Evolutionary conservation across 2,797 vertebrate species (phyloP).

Genomic region (Chelidonichthys spinosus): DNA sequence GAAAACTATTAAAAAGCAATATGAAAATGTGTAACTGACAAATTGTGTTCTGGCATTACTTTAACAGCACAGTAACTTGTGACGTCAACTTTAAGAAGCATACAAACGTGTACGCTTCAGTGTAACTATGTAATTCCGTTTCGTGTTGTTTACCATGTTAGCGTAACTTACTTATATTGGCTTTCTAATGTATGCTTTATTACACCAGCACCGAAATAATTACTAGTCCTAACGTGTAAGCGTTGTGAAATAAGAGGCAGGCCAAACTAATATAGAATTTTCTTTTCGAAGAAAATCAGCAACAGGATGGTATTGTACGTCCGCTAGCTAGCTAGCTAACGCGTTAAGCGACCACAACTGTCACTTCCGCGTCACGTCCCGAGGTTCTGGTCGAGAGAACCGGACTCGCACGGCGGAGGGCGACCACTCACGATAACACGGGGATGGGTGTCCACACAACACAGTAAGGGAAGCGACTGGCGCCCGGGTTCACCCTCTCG

Average conservation of each 20-base stretch:
- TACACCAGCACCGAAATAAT: too few species aligned
- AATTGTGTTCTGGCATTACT: background rate
- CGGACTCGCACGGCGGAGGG: background rate
- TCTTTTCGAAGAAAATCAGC: too few species aligned
- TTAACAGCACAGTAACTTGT: background rate
- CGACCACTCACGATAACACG: slow-evolving; percentile 91
- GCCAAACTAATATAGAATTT: too few species aligned
- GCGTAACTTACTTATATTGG: background rate
- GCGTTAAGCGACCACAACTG: slow-evolving; percentile 17
- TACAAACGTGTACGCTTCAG: too few species aligned
- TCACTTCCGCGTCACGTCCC: slow-evolving; percentile 27
- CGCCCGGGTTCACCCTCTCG: slow-evolving; percentile 84
- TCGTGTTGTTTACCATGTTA: too few species aligned
- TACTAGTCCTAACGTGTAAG: too few species aligned
- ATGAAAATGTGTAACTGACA: background rate
- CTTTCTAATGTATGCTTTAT: too few species aligned
- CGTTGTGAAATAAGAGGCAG: too few species aligned
- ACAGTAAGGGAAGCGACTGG: slow-evolving; percentile 91
- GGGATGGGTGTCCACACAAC: slow-evolving; percentile 98
- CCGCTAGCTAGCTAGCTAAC: slow-evolving; percentile 50
- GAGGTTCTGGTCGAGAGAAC: background rate
- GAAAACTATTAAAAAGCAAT: background rate
- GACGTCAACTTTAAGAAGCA: background rate
- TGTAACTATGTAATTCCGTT: too few species aligned
- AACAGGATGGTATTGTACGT: background rate